Percentiles rank a stretch among this genome's conserved stretches.
Evolutionary conservation across 2,113 vertebrate genomes (phyloP).

Genomic region (Charadrius vociferus): DNA sequence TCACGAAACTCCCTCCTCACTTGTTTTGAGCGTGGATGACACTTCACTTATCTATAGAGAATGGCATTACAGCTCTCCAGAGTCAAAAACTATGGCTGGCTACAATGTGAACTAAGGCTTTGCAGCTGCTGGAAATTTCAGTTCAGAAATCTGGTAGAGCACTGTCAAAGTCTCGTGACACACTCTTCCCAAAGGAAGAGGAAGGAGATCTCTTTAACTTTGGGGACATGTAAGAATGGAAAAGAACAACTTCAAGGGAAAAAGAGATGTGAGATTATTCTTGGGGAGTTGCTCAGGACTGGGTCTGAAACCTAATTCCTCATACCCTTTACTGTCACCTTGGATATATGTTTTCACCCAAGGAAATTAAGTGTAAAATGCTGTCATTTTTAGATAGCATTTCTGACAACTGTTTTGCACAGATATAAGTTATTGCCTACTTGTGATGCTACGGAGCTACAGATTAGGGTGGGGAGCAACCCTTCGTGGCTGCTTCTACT

Average conservation of each 20-base stretch:
- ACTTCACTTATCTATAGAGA: neutral
- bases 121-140: neutral
- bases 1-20: neutral
- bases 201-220: neutral
- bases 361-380: slow-evolving; percentile 5
- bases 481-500: neutral
- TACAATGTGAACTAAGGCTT: neutral
- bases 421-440: neutral
- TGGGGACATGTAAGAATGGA: neutral
- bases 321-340: neutral
- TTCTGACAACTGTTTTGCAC: neutral
- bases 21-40: neutral
- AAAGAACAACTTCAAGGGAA: neutral
- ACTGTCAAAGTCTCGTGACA: neutral
- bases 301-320: neutral
- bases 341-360: neutral
- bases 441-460: neutral
- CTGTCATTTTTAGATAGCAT: neutral
- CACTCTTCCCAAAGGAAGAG: neutral
- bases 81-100: neutral
- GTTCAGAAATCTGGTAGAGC: neutral
- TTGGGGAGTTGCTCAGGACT: neutral
- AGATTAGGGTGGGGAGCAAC: neutral
- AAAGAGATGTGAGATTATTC: neutral
- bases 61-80: neutral